These are phyloP conservation scores for Cephus pulcher DNA, from an alignment of 2,888 invertebrate genomes.

Conservation along the genomic window DNA sequence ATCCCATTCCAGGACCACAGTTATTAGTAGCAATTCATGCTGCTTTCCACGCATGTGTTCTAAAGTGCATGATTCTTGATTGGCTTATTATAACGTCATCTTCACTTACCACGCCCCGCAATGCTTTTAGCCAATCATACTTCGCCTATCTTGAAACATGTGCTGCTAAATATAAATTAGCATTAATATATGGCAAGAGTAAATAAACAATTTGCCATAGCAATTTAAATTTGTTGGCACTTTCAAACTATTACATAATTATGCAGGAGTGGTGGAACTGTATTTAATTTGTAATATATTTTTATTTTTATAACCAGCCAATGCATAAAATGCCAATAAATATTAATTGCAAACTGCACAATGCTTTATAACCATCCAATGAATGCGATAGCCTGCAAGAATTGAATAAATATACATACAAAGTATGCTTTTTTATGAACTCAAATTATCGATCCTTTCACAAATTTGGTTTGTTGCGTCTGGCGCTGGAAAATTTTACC, in stretches of 20 bases:
- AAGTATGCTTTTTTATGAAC: neutral
- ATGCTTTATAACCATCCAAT: neutral
- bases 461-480: neutral
- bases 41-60: neutral
- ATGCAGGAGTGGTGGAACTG: neutral
- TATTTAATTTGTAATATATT: neutral
- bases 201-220: neutral
- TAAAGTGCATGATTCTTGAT: neutral
- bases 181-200: neutral
- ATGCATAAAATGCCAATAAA: neutral
- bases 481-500: neutral
- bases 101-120: neutral
- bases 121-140: neutral
- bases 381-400: neutral
- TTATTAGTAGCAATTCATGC: neutral
- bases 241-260: neutral
- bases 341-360: neutral
- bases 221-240: neutral
- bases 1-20: neutral
- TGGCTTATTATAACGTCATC: neutral
- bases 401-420: neutral
- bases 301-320: neutral
- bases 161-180: neutral
- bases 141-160: neutral
- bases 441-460: neutral